Conservation (phyloP, 2,888 invertebrate species). For the Limnephilus lunatus region DNA sequence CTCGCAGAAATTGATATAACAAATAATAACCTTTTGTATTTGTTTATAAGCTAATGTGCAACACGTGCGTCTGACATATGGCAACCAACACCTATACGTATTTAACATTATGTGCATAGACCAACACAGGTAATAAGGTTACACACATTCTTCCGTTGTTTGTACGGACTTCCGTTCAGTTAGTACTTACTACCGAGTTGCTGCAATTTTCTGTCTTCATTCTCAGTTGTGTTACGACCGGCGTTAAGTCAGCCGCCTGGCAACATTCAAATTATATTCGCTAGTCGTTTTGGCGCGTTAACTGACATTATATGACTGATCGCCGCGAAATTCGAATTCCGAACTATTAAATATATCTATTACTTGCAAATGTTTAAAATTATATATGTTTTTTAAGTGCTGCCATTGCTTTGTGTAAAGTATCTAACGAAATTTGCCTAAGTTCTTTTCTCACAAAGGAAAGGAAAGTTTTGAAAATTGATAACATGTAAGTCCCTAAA, state of each 20-base stretch:
- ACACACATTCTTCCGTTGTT: neutral
- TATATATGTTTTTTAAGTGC: neutral
- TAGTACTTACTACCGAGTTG: neutral
- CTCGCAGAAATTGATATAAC: neutral
- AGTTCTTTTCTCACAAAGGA: neutral
- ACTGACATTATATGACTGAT: neutral
- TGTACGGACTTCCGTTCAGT: neutral
- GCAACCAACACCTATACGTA: neutral
- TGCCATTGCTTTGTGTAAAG: neutral
- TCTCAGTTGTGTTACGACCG: neutral
- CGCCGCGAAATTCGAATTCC: neutral
- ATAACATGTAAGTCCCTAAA: neutral
- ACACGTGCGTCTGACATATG: neutral
- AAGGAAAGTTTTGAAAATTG: neutral
- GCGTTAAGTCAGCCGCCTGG: neutral
- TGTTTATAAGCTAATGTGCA: neutral
- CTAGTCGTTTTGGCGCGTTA: neutral
- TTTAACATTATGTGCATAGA: neutral
- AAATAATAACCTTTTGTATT: neutral
- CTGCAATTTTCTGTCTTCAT: neutral
- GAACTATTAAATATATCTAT: neutral
- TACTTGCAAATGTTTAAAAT: neutral
- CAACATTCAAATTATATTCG: neutral
- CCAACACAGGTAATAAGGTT: neutral
- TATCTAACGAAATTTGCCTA: neutral